Evolutionary conservation across 1,140 invertebrate species (phyloP).

Genomic region (Magallana ariakensis): DNA sequence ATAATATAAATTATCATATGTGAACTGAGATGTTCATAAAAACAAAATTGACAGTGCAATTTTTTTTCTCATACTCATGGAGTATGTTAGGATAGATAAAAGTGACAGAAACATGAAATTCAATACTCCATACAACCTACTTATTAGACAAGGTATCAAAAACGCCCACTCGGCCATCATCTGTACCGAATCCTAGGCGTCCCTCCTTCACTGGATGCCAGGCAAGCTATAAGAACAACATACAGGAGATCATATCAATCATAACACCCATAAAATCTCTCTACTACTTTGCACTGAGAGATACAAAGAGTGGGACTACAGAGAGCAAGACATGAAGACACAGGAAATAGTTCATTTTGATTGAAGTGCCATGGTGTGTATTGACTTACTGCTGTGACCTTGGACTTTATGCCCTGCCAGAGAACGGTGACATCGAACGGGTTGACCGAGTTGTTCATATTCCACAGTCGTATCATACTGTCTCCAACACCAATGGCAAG

Average conservation of each 20-base stretch:
- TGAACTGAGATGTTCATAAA: no score
- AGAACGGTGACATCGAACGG: slow-evolving; percentile 80
- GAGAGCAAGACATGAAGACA: not conserved
- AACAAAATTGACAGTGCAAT: no score
- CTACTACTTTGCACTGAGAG: no score
- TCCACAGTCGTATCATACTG: slow-evolving; percentile 86
- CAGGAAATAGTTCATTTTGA: no score
- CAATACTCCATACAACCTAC: slow-evolving; percentile 64
- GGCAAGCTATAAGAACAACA: slow-evolving; percentile 77
- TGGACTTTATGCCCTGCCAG: slow-evolving; percentile 87
- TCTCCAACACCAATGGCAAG: slow-evolving; percentile 87
- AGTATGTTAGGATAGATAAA: no score
- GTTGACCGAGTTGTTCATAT: slow-evolving; percentile 80
- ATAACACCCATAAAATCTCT: no score
- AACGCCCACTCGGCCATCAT: slow-evolving; percentile 85
- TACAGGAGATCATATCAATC: no score
- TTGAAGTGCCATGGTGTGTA: not conserved
- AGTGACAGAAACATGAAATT: no score
- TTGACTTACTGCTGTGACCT: slow-evolving; percentile 84
- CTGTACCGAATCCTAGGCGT: slow-evolving; percentile 87
- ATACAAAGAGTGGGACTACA: not conserved
- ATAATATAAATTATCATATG: no score
- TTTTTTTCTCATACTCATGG: no score
- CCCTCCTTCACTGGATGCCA: slow-evolving; percentile 90
- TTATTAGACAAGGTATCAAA: slow-evolving; percentile 77